Evolutionary conservation across 2,797 vertebrate species (phyloP).

Genomic region (Linurgus olivaceus): DNA sequence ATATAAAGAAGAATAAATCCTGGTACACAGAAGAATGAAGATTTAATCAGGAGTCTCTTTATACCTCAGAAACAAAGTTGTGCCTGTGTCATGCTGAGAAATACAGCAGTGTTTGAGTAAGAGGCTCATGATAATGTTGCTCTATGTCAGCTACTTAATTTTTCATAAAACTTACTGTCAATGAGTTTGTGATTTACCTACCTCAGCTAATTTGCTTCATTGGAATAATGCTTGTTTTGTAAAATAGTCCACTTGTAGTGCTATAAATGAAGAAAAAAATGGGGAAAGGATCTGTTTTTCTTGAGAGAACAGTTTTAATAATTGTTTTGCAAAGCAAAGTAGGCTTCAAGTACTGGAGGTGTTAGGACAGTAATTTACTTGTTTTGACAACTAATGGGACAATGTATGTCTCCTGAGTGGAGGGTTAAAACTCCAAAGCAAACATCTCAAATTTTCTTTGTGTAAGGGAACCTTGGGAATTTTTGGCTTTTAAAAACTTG

Average conservation of each 20-base stretch:
- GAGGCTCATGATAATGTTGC: background rate
- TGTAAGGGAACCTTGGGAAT: background rate
- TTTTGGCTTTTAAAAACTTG: background rate
- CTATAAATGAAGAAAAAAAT: background rate
- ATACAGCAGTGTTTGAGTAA: background rate
- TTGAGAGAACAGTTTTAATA: background rate
- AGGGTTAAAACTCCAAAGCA: background rate
- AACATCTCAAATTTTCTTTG: background rate
- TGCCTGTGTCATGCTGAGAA: background rate
- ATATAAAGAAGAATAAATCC: background rate
- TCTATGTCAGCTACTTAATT: conserved; percentile 4
- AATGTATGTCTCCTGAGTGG: background rate
- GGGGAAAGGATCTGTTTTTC: background rate
- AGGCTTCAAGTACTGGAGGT: background rate
- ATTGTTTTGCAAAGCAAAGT: background rate
- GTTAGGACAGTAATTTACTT: background rate
- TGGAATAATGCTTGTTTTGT: background rate
- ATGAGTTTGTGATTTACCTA: conserved; percentile 9
- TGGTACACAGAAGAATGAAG: background rate
- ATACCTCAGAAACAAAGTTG: conserved; percentile 11
- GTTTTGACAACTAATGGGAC: background rate
- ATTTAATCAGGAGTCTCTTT: conserved; percentile 56
- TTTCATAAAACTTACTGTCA: conserved; percentile 20
- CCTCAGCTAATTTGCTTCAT: background rate
- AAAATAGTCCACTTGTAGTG: background rate